A percentile compares a stretch with the other conserved stretches of the same genome.
Evolutionary conservation across 2,888 invertebrate species (phyloP).

Genomic region (Andrena bucephala): DNA sequence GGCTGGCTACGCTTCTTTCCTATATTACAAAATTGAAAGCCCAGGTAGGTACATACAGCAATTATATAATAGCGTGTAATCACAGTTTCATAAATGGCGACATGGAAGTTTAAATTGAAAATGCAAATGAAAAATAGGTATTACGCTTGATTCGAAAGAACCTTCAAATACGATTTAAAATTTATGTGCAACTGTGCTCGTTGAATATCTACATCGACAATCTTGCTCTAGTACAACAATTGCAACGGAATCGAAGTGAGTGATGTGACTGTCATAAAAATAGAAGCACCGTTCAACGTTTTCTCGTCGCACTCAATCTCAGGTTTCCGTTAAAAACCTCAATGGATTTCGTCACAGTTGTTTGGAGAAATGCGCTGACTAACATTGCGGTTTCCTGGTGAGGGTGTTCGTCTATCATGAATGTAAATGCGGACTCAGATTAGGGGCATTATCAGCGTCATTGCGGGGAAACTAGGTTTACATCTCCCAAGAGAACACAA

Average conservation of each 20-base stretch:
- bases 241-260: slow-evolving; percentile 2
- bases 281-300: slow-evolving; percentile 22
- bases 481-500: slow-evolving; percentile 1
- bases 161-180: no score
- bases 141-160: no score
- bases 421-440: slow-evolving; percentile 30
- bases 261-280: slow-evolving; percentile 3
- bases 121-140: no score
- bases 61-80: no score
- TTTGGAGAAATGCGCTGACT: slow-evolving; percentile 65
- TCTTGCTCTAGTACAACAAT: neutral
- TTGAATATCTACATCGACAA: neutral
- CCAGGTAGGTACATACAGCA: no score
- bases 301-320: neutral
- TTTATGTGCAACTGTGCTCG: neutral
- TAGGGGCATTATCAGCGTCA: neutral
- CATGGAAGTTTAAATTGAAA: no score
- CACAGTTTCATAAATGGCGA: no score
- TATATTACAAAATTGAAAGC: no score
- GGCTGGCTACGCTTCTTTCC: neutral
- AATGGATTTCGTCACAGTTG: slow-evolving; percentile 39
- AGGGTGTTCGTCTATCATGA: slow-evolving; percentile 21
- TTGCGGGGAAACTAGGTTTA: neutral
- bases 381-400: slow-evolving; percentile 56
- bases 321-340: slow-evolving; percentile 46